Percentiles rank a stretch among this genome's conserved stretches.
These are phyloP conservation scores for Linnaemya tessellans DNA, from an alignment of 2,888 invertebrate genomes.

Conservation along the genomic window DNA sequence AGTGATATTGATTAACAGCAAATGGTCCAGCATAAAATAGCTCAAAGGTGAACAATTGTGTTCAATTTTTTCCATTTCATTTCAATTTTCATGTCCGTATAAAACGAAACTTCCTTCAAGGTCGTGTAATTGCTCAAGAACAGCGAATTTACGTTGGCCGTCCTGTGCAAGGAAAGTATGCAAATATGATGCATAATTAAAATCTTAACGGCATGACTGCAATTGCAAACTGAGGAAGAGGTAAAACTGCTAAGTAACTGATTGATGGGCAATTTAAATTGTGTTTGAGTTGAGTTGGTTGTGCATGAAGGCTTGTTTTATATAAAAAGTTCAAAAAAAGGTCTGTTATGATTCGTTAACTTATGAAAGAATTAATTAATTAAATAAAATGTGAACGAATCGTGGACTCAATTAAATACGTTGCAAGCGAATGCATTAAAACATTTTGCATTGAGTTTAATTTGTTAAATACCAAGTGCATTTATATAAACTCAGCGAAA, in stretches of 20 bases:
- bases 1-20: conserved; percentile 19
- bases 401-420: neutral
- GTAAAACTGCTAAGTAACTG: conserved; percentile 10
- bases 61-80: neutral
- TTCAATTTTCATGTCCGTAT: conserved; percentile 18
- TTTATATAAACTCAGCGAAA: conserved; percentile 8
- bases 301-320: neutral
- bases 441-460: conserved; percentile 28
- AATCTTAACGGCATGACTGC: neutral
- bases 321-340: neutral
- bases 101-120: conserved; percentile 23
- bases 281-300: neutral
- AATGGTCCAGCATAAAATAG: neutral
- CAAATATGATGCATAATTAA: conserved; percentile 55
- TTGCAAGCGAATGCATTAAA: conserved; percentile 2
- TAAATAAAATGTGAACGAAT: conserved; percentile 10
- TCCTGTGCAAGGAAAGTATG: conserved; percentile 40
- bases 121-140: conserved; percentile 46
- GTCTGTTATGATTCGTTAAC: conserved; percentile 1
- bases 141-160: neutral
- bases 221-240: neutral
- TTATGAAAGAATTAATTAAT: conserved; percentile 5
- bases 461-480: neutral
- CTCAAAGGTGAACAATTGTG: neutral
- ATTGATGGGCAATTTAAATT: neutral